Conservation (phyloP, 2,797 vertebrate genomes). For the Enteromius radiatus region DNA sequence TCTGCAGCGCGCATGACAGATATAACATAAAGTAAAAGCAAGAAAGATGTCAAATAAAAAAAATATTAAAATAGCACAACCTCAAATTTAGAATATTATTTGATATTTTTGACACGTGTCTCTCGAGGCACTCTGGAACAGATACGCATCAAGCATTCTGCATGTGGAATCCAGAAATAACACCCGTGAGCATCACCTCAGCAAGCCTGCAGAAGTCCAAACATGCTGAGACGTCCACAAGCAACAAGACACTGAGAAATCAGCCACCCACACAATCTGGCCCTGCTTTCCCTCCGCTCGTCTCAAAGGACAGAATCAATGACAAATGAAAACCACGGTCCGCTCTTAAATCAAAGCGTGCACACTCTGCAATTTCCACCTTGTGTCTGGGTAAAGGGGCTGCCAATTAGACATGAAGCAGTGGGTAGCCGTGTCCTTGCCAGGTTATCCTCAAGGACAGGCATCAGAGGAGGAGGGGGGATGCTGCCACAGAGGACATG, state of each 20-base stretch:
- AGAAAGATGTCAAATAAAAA: slow-evolving; percentile 31
- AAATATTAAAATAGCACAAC: slow-evolving; percentile 27
- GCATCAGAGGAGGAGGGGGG: neutral
- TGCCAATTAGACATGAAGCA: slow-evolving; percentile 74
- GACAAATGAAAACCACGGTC: slow-evolving; percentile 61
- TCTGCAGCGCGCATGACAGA: neutral
- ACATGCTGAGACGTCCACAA: slow-evolving; percentile 44
- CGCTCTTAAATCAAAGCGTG: slow-evolving; percentile 64
- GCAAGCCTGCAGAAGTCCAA: slow-evolving; percentile 26
- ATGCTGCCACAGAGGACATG: slow-evolving; percentile 23
- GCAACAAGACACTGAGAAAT: slow-evolving; percentile 36
- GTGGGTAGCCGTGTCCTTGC: slow-evolving; percentile 52
- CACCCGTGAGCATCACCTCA: slow-evolving; percentile 33
- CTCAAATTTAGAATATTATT: neutral
- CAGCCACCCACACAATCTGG: slow-evolving; percentile 48
- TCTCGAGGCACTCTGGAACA: neutral
- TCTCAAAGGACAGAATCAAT: slow-evolving; percentile 54
- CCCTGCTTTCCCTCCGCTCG: neutral
- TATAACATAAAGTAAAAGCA: neutral
- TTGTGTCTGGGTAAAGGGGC: slow-evolving; percentile 61
- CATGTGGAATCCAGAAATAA: slow-evolving; percentile 38
- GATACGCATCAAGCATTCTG: slow-evolving; percentile 34
- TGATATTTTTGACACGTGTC: slow-evolving; percentile 17
- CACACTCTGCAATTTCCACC: slow-evolving; percentile 69
- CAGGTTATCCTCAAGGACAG: slow-evolving; percentile 50